Conservation (phyloP, 2,888 invertebrate genomes). For the Pantelozetes paolii region DNA sequence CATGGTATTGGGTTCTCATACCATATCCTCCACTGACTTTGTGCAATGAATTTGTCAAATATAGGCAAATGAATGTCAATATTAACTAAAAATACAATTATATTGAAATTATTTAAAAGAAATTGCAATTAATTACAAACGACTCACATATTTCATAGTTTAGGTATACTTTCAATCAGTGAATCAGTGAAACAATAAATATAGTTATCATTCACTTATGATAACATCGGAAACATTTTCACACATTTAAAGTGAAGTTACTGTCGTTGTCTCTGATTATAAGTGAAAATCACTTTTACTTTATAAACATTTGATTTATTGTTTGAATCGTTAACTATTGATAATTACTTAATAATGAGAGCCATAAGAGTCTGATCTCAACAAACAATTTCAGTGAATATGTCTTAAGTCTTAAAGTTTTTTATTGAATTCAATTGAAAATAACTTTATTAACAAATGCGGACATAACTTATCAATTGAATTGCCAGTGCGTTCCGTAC, state of each 20-base stretch:
- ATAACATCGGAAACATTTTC: too few species aligned
- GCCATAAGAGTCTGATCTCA: too few species aligned
- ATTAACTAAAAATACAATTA: neutral
- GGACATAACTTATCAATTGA: constrained; percentile 26
- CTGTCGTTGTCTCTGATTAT: too few species aligned
- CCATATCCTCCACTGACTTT: constrained; percentile 14
- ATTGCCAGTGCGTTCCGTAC: constrained; percentile 28
- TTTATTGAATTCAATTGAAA: neutral
- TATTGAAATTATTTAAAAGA: neutral
- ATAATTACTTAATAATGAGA: too few species aligned
- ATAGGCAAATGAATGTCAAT: constrained; percentile 3
- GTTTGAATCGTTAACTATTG: too few species aligned
- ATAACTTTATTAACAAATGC: constrained; percentile 6
- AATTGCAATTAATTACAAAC: neutral
- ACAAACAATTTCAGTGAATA: too few species aligned
- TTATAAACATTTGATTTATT: too few species aligned
- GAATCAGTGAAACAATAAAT: too few species aligned
- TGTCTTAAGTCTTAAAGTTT: neutral
- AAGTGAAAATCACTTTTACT: too few species aligned
- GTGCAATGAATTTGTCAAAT: neutral
- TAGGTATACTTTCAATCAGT: too few species aligned
- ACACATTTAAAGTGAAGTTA: too few species aligned
- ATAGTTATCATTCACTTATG: too few species aligned
- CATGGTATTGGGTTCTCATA: constrained; percentile 13
- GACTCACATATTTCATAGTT: constrained; percentile 22